These are phyloP conservation scores for Platorchestia sp. DNA, from an alignment of 1,140 invertebrate species.

Conservation along the genomic window DNA sequence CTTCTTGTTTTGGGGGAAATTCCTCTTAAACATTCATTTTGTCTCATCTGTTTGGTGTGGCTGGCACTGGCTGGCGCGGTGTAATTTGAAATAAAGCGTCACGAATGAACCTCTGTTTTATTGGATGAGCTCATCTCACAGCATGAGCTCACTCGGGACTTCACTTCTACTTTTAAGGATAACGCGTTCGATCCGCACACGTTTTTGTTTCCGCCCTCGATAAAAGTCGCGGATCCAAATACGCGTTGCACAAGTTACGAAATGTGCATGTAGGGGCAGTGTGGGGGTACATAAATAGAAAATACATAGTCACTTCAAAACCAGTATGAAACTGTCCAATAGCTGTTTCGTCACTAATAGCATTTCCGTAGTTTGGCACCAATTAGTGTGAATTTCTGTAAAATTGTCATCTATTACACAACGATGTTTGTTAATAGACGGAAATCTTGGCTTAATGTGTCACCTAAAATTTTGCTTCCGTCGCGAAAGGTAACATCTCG, in stretches of 20 bases:
- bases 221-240: neutral
- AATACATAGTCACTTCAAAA: neutral
- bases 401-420: no score
- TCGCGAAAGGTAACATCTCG: no score
- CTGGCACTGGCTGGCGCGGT: neutral
- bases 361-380: neutral
- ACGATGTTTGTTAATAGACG: no score
- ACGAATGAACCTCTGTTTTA: neutral
- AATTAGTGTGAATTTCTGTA: neutral
- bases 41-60: neutral
- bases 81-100: slow-evolving; percentile 35
- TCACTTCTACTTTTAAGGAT: neutral
- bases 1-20: neutral
- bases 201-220: neutral
- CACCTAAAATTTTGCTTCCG: no score
- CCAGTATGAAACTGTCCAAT: neutral
- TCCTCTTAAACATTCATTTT: neutral
- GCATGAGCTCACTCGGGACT: neutral
- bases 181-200: neutral
- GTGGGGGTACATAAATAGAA: neutral
- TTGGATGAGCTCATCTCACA: neutral
- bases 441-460: no score
- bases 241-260: neutral
- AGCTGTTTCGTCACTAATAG: neutral
- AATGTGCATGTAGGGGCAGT: neutral